Conservation (phyloP, 2,888 invertebrate genomes). For the Cataglyphis albicans region DNA sequence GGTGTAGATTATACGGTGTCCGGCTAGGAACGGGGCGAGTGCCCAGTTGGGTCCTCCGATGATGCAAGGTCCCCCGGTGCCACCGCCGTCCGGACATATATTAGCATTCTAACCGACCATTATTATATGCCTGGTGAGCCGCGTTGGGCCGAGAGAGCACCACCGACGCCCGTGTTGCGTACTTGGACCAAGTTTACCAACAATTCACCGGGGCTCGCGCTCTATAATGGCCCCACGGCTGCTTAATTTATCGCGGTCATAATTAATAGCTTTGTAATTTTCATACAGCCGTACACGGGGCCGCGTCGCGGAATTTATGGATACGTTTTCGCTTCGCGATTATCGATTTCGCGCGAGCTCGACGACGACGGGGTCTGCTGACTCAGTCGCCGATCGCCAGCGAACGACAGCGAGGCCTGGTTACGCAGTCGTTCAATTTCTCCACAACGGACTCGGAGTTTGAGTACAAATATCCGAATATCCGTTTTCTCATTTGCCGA, state of each 20-base stretch:
- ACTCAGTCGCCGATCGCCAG: constrained; percentile 24
- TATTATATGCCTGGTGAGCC: constrained; percentile 86
- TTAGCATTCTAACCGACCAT: constrained; percentile 86
- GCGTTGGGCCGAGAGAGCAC: constrained; percentile 82
- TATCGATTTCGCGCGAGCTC: constrained; percentile 76
- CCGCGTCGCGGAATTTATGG: constrained; percentile 80
- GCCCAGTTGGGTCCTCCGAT: constrained; percentile 85
- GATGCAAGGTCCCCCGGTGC: constrained; percentile 86
- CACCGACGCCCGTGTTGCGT: constrained; percentile 83
- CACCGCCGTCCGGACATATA: constrained; percentile 85
- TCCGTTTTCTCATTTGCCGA: constrained; percentile 11
- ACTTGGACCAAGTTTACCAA: constrained; percentile 86
- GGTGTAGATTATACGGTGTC: constrained; percentile 85
- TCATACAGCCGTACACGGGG: constrained; percentile 83
- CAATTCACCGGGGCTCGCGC: constrained; percentile 85
- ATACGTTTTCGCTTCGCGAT: constrained; percentile 80
- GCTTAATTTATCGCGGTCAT: constrained; percentile 86
- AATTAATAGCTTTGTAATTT: constrained; percentile 86
- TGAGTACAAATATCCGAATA: neutral
- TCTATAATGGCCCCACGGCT: constrained; percentile 85
- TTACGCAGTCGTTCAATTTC: constrained; percentile 34
- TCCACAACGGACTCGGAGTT: neutral
- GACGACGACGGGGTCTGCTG: constrained; percentile 42
- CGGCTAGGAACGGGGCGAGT: constrained; percentile 83
- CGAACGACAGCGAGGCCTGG: constrained; percentile 21